Base-by-base conservation (phyloP, 2,888 invertebrate genomes). In the Mythimna pallens region DNA sequence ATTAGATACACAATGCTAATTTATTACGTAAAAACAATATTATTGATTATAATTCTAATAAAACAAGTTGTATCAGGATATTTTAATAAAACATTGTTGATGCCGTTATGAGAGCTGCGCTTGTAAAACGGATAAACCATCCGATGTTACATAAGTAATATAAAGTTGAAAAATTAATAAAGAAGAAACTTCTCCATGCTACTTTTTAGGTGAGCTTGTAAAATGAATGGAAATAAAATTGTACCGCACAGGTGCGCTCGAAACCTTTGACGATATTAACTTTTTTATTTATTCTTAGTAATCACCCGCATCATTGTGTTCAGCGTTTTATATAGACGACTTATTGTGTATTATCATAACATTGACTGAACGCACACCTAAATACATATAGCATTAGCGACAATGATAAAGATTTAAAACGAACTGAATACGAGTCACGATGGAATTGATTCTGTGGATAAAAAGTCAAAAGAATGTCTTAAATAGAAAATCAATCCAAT, bases 141-240 rank as follows among this genome's bases (percentile, higher is more conserved):
- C 93, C 89, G 94, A 93, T 94, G 93, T 92, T 94, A 90, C 89
- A 90, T 89, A 93, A 94, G 95, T 94, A 95, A 96, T 95, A 96
- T 95, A 95, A 96, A 96, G 96, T 96, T 96, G 93, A 94, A 96
- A 96, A 96, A 96, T 96, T 96, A 96, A 96, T 96, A 96, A 96
- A 95, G 96, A 95, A 89, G 93, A 93, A 96, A 96, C 93, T 96
- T 95, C 92, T 92, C 90, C 92, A 90, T 91, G 93, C 88, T 92
- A 92, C 93, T 94, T 95, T 95, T 95, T 95, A 95, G 95, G 94
- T 94, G 92, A 94, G 95, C 95, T 94, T 94, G 93, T 94, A 95
- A 96, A 95, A 95, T 95, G 95, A 96, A 95, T 95, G 94, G 94
- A 94, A 96, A 96, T 95, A 95, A 96, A 95, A 96, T 93, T 93